Conservation (phyloP, 1,140 invertebrate genomes). For the Musca vetustissima region DNA sequence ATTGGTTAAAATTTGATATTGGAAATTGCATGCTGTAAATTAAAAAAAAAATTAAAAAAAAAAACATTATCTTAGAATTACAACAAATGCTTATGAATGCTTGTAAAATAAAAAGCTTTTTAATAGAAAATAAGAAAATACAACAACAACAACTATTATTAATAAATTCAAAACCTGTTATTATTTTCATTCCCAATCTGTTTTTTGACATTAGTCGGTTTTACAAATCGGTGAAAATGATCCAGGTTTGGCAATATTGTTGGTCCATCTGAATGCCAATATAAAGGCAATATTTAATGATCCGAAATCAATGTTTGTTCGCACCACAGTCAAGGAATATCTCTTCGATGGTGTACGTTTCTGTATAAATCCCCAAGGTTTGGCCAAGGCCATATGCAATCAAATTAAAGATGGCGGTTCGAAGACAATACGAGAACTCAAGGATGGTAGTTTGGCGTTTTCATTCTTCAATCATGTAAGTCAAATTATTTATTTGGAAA, state of each 20-base stretch:
- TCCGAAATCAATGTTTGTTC: slow-evolving; percentile 58
- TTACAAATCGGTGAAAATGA: slow-evolving; percentile 56
- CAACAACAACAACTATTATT: too few species aligned
- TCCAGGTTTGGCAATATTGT: slow-evolving; percentile 44
- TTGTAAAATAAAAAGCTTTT: slow-evolving; percentile 40
- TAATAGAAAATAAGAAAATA: slow-evolving; percentile 29
- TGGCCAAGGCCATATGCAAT: slow-evolving; percentile 54
- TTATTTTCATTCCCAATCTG: too few species aligned
- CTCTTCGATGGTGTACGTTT: slow-evolving; percentile 64
- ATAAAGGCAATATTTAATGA: slow-evolving; percentile 59
- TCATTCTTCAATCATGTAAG: slow-evolving; percentile 61
- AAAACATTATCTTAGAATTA: background rate
- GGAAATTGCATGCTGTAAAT: slow-evolving; percentile 1
- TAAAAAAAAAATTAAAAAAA: slow-evolving; percentile 25
- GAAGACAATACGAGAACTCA: slow-evolving; percentile 55
- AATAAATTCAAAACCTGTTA: too few species aligned
- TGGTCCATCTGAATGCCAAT: slow-evolving; percentile 55
- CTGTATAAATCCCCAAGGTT: slow-evolving; percentile 56
- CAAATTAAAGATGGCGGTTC: slow-evolving; percentile 56
- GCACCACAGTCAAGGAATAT: slow-evolving; percentile 58
- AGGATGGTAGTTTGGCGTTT: slow-evolving; percentile 59
- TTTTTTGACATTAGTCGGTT: slow-evolving; percentile 55
- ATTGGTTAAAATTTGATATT: background rate
- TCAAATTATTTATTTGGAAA: slow-evolving; percentile 24
- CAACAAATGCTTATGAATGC: slow-evolving; percentile 14